These are phyloP conservation scores for Eremophila alpestris DNA, from an alignment of 2,797 vertebrate species.

Conservation along the genomic window DNA sequence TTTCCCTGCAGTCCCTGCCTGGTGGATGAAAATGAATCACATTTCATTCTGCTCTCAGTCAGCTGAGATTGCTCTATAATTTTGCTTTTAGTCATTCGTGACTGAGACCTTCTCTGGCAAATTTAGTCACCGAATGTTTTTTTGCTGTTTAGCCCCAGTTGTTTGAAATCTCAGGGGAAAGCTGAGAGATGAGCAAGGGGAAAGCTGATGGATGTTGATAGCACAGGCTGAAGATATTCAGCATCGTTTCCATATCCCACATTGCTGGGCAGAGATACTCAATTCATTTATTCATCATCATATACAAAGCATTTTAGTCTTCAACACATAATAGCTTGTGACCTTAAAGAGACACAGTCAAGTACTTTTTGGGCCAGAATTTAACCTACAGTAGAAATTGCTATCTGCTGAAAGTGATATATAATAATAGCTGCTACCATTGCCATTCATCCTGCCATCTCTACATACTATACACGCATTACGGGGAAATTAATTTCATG, in stretches of 20 bases:
- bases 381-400: conserved; percentile 61
- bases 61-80: conserved; percentile 76
- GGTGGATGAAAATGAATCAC: conserved; percentile 75
- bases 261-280: conserved; percentile 47
- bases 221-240: conserved; percentile 49
- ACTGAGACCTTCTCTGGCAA: conserved; percentile 75
- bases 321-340: conserved; percentile 63
- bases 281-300: conserved; percentile 68
- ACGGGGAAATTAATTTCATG: background rate
- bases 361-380: conserved; percentile 48
- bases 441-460: conserved; percentile 4
- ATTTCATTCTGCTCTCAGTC: conserved; percentile 74
- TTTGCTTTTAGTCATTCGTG: conserved; percentile 78
- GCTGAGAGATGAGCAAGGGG: conserved; percentile 66
- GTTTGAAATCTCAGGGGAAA: conserved; percentile 56
- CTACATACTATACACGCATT: background rate
- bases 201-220: conserved; percentile 70
- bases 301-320: conserved; percentile 62
- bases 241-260: conserved; percentile 63
- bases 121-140: conserved; percentile 70
- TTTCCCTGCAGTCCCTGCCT: conserved; percentile 35
- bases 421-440: conserved; percentile 26
- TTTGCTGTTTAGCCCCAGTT: conserved; percentile 66
- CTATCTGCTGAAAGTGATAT: conserved; percentile 30
- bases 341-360: conserved; percentile 64